phyloP scores from a whole-genome alignment of 2,888 invertebrate species.

The Plusia festucae region DNA sequence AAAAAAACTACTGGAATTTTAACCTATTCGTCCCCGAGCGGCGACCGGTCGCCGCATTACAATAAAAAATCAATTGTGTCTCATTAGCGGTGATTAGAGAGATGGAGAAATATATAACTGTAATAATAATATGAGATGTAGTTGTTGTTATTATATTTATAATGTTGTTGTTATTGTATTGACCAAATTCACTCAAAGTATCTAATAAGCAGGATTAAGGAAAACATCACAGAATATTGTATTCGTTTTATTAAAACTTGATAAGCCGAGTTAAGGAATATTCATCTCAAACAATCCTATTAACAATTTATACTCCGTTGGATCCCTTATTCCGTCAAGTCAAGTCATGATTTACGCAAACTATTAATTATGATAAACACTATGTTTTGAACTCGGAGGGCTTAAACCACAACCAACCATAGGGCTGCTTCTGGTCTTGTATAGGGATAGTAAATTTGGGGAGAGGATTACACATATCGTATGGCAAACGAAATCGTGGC shows the following conservation, averaged over 20 bases:
- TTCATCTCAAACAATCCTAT: constrained; percentile 10
- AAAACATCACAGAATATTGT: constrained; percentile 2
- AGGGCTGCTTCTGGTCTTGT: neutral
- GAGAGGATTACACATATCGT: neutral
- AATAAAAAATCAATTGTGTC: too few species aligned
- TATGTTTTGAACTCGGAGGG: neutral
- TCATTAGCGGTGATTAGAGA: too few species aligned
- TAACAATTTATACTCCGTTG: constrained; percentile 11
- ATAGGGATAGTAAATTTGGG: neutral
- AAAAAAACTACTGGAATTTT: too few species aligned
- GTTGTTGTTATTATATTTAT: too few species aligned
- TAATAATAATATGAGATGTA: too few species aligned
- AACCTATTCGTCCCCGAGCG: too few species aligned
- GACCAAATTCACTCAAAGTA: neutral
- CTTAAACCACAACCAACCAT: neutral
- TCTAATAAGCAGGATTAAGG: neutral
- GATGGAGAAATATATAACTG: too few species aligned
- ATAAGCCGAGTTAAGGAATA: constrained; percentile 10
- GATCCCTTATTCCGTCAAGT: constrained; percentile 6
- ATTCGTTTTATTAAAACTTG: neutral
- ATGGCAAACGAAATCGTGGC: neutral
- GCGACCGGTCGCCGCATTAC: too few species aligned
- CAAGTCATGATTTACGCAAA: constrained; percentile 9
- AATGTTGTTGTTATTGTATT: neutral
- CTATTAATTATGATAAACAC: constrained; percentile 16